Evolutionary conservation across 1,140 invertebrate genomes (phyloP).

Genomic region (Drosophila nebulosa): DNA sequence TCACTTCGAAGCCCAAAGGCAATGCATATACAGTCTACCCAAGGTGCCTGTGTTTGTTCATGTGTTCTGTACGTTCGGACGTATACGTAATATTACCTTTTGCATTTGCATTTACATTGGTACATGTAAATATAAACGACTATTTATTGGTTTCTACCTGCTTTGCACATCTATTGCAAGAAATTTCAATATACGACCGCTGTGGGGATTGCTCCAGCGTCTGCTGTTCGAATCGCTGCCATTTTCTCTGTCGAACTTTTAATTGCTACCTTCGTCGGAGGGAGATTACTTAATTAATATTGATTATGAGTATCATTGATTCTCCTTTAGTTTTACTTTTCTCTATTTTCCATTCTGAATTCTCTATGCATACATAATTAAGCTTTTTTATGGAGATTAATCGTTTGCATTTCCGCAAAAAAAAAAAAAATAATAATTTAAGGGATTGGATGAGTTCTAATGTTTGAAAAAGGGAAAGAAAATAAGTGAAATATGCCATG

Average conservation of each 20-base stretch:
- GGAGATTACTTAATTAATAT: slow-evolving; percentile 58
- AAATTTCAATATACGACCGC: slow-evolving; percentile 38
- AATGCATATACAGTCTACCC: slow-evolving; percentile 9
- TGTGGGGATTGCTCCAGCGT: slow-evolving; percentile 6
- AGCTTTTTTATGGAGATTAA: slow-evolving; percentile 61
- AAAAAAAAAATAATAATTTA: neutral
- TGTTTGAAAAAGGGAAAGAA: neutral
- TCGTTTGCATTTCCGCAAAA: slow-evolving; percentile 16
- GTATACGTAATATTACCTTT: slow-evolving; percentile 36
- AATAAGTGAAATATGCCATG: neutral
- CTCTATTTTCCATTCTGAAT: no score
- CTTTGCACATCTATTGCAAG: slow-evolving; percentile 13
- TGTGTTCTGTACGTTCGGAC: neutral
- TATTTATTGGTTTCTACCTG: slow-evolving; percentile 50
- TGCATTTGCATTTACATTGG: slow-evolving; percentile 47
- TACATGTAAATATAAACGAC: slow-evolving; percentile 53
- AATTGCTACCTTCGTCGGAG: slow-evolving; percentile 34
- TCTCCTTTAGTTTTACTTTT: slow-evolving; percentile 7
- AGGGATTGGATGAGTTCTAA: neutral
- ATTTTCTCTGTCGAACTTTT: slow-evolving; percentile 35
- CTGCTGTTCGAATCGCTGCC: neutral
- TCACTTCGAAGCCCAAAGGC: slow-evolving; percentile 48
- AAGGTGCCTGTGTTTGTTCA: neutral
- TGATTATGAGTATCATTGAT: slow-evolving; percentile 54
- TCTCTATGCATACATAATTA: slow-evolving; percentile 53